Conservation (phyloP, 2,888 invertebrate species). For the Dioctria rufipes region DNA sequence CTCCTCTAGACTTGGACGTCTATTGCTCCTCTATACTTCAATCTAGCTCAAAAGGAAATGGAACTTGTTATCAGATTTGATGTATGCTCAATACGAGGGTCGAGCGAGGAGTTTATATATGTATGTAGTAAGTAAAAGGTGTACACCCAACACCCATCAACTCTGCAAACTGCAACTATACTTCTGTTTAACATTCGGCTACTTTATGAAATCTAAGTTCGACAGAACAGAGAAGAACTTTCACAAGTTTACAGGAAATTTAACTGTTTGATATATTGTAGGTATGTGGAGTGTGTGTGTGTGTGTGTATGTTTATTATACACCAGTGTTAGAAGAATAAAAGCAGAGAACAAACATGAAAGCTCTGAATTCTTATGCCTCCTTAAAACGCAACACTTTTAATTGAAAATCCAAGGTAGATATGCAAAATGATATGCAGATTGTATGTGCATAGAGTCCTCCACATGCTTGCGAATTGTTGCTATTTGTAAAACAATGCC, state of each 20-base stretch:
- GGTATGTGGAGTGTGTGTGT: not conserved
- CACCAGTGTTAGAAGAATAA: too few relatives aligned
- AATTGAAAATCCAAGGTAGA: constrained; percentile 7
- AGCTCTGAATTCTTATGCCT: not conserved
- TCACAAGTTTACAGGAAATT: not conserved
- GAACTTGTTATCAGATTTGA: constrained; percentile 5
- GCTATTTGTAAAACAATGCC: not conserved
- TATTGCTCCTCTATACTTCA: not conserved
- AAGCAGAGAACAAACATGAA: not conserved
- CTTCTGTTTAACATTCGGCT: not conserved
- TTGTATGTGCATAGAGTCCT: not conserved
- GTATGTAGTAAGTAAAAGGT: too few relatives aligned
- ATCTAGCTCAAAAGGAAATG: not conserved
- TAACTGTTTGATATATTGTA: not conserved
- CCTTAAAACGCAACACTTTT: not conserved
- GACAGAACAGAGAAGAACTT: not conserved
- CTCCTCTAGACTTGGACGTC: not conserved
- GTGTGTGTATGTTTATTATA: too few relatives aligned
- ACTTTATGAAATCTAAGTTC: not conserved
- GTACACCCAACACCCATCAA: too few relatives aligned
- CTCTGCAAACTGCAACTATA: not conserved
- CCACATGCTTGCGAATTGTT: not conserved
- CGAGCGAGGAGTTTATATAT: not conserved
- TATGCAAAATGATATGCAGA: not conserved
- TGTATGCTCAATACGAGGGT: not conserved